Conservation (phyloP, 2,113 vertebrate species). For the Amia ocellicauda region DNA sequence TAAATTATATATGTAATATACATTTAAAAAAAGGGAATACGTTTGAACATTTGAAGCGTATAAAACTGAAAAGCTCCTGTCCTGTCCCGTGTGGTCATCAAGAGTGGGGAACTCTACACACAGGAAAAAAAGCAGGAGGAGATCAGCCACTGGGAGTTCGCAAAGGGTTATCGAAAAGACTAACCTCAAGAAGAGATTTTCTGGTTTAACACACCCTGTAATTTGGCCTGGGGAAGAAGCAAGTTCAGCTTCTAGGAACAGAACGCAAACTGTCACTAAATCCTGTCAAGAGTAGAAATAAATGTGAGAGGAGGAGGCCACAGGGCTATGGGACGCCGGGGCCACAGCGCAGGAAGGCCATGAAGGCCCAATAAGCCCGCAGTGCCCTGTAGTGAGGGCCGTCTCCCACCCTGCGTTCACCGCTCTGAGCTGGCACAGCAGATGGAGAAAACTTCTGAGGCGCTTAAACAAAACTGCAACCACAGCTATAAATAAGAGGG, state of each 20-base stretch:
- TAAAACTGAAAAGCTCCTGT: too few relatives aligned
- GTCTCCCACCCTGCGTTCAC: background rate
- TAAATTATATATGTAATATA: too few relatives aligned
- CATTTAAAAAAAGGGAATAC: too few relatives aligned
- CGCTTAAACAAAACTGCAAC: constrained; percentile 25
- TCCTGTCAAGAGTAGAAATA: background rate
- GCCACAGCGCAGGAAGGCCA: background rate
- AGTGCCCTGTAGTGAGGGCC: too few relatives aligned
- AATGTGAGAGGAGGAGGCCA: too few relatives aligned
- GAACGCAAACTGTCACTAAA: background rate
- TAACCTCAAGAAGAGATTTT: constrained; percentile 10
- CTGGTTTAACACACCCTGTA: constrained; percentile 10
- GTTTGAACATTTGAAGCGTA: too few relatives aligned
- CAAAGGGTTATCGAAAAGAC: constrained; percentile 8
- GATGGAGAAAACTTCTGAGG: constrained; percentile 17
- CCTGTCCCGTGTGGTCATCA: background rate
- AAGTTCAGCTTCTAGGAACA: background rate
- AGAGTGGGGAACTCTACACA: background rate
- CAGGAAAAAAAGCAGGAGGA: background rate
- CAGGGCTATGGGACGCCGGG: background rate
- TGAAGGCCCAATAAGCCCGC: too few relatives aligned
- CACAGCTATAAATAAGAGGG: constrained; percentile 28
- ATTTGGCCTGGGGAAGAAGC: background rate
- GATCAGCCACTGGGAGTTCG: background rate
- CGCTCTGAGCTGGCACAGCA: background rate